These are phyloP conservation scores for Mormyrus iriodes DNA, from an alignment of 2,113 vertebrate species.

Conservation along the genomic window DNA sequence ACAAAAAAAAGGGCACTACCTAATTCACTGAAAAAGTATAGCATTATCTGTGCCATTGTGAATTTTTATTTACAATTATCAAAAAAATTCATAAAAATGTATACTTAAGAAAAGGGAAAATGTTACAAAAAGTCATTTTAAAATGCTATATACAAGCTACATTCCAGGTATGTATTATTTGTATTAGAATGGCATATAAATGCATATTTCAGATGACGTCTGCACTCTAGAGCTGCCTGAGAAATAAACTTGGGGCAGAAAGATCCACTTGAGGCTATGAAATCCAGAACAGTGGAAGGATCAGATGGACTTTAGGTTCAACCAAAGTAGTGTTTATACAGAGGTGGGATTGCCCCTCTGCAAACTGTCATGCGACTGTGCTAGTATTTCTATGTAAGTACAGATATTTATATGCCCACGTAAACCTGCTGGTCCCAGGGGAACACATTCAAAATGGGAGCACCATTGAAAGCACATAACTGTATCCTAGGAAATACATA, in stretches of 20 bases:
- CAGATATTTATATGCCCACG: background rate
- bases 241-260: constrained; percentile 42
- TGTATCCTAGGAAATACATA: background rate
- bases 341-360: background rate
- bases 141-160: constrained; percentile 81
- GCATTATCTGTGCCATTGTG: constrained; percentile 26
- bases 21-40: constrained; percentile 31
- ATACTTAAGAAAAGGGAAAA: constrained; percentile 58
- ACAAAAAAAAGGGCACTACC: background rate
- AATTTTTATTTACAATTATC: constrained; percentile 46
- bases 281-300: background rate
- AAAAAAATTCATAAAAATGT: constrained; percentile 61
- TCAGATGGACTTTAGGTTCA: background rate
- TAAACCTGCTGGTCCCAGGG: background rate
- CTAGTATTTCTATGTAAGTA: background rate
- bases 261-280: background rate
- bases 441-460: background rate
- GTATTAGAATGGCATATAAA: constrained; percentile 41
- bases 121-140: constrained; percentile 71
- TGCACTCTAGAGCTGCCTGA: constrained; percentile 58
- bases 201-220: constrained; percentile 47
- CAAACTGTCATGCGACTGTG: background rate
- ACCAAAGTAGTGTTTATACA: background rate
- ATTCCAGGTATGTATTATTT: constrained; percentile 58
- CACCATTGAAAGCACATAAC: background rate